Conservation (phyloP, 2,888 invertebrate species). For the Drosophila mettleri region DNA sequence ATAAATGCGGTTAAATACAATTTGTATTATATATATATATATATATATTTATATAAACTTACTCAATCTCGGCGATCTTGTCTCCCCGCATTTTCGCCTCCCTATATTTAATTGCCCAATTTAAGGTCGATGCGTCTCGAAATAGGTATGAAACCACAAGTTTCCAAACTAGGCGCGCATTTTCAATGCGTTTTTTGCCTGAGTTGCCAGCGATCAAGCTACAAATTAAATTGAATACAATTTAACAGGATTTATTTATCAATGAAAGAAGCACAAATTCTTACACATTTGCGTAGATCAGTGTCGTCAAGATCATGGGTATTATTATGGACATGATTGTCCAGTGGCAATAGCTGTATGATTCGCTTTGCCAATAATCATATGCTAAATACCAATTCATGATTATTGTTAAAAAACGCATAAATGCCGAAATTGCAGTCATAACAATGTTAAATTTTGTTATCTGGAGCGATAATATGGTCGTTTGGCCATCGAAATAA, state of each 20-base stretch:
- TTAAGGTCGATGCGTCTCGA: constrained; percentile 53
- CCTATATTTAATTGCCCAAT: constrained; percentile 47
- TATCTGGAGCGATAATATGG: constrained; percentile 23
- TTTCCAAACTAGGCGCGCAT: constrained; percentile 38
- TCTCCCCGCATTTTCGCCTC: constrained; percentile 42
- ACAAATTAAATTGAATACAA: constrained; percentile 1
- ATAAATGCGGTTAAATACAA: not conserved
- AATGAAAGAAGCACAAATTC: not conserved
- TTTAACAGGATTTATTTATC: not conserved
- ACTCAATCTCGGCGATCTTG: constrained; percentile 53
- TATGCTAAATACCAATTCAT: constrained; percentile 60
- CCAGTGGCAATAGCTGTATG: constrained; percentile 52
- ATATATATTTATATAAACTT: constrained; percentile 4
- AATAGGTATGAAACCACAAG: constrained; percentile 59
- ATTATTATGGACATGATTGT: constrained; percentile 57
- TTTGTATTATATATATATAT: not conserved
- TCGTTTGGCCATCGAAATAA: constrained; percentile 5
- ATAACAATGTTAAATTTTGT: constrained; percentile 26
- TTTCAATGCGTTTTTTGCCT: constrained; percentile 31
- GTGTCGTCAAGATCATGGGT: constrained; percentile 59
- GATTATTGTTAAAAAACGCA: constrained; percentile 52
- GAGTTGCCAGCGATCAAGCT: constrained; percentile 39
- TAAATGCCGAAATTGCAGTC: constrained; percentile 43
- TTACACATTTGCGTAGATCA: constrained; percentile 61
- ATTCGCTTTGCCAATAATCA: constrained; percentile 40